Base-by-base conservation (phyloP, 2,113 vertebrate genomes). In the Bucco capensis region DNA sequence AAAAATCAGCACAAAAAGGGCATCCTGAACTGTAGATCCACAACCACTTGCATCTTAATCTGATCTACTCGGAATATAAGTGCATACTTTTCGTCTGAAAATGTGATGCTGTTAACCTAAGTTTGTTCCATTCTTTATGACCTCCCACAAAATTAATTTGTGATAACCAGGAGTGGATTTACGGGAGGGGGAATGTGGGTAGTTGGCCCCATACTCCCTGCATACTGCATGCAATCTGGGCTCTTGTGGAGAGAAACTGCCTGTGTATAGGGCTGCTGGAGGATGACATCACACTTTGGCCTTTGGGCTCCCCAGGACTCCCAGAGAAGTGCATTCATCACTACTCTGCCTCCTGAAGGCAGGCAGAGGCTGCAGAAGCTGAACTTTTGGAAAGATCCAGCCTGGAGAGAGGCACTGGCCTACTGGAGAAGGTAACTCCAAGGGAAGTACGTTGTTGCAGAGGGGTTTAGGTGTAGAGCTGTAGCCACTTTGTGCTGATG, bases 211-310 rank as follows among this genome's bases (percentile, higher is more conserved):
- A 4, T 13, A 13, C 7, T 46, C 28, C 47, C 56, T 58, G 5
- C 15, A 37, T n/a, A 12, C 10, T 28, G 22, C 1, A 1, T 40
- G 28, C 7, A 1, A 1, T 30, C 37, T 40, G 40, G 37, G n/a
- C 14, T 93, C 0, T 0, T 3, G 5, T 9, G 8, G 14, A n/a
- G 24, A 56, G 0, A 1, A 14, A 14, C 0, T 5, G 35, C 21
- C 19, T 62, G 9, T 57, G 31, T 24, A 66, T 66, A 61, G 8
- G 14, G 37, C 65, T 73, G 56, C 25, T 62, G 1, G 5, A 77
- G 54, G 6, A 49, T 17, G 12, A 44, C 72, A 37, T 12, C 0
- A 0, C 2, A 5, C 33, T 53, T 76, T 2, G 10, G 23, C 19
- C 40, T 80, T 86, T 57, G 60, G 79, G 25, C 28, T 73, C 8